A percentile compares a stretch with the other conserved stretches of the same genome.
Conservation (phyloP, 2,797 vertebrate genomes). For the Hapalemur alaotrensis region DNA sequence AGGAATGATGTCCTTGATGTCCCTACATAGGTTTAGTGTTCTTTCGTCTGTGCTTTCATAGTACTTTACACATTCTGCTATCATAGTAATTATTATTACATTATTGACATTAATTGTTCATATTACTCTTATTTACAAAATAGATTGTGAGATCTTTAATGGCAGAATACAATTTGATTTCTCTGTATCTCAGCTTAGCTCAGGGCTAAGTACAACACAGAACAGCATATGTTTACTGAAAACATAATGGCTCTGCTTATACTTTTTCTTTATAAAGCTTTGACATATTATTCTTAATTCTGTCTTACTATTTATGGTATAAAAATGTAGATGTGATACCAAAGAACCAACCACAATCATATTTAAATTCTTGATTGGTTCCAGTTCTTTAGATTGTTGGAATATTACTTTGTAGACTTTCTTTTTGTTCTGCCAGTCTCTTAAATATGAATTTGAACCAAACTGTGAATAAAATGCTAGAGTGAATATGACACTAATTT, state of each 20-base stretch:
- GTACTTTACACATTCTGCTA: not conserved
- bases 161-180: not conserved
- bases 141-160: not conserved
- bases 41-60: not conserved
- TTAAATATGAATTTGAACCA: constrained; percentile 45
- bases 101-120: not conserved
- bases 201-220: not conserved
- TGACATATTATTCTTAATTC: constrained; percentile 1
- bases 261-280: not conserved
- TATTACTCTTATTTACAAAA: not conserved
- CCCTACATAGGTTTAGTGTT: not conserved
- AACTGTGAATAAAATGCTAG: constrained; percentile 24
- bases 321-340: constrained; percentile 9
- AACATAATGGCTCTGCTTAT: not conserved
- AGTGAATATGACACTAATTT: constrained; percentile 27
- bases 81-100: not conserved
- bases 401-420: constrained; percentile 8
- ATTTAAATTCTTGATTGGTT: constrained; percentile 36
- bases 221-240: not conserved
- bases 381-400: not conserved
- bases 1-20: not conserved
- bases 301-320: not conserved
- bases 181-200: not conserved
- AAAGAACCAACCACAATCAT: not conserved
- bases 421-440: not conserved